A percentile compares a stretch with the other conserved stretches of the same genome.
phyloP scores from a whole-genome alignment of 2,888 invertebrate species.

The Agrochola lychnidis region DNA sequence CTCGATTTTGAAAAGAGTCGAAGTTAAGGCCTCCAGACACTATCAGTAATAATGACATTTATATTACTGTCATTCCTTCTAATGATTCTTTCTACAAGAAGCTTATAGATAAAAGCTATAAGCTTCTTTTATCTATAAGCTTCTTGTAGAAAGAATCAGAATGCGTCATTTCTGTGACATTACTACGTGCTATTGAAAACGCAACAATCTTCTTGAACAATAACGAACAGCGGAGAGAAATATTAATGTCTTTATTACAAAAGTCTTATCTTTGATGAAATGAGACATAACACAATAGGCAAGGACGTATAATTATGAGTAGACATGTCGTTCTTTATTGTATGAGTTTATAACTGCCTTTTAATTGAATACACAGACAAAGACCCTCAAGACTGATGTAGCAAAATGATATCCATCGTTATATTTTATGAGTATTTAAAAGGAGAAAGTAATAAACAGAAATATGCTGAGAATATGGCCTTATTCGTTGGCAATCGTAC shows the following conservation, averaged over 20 bases:
- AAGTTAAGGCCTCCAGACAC: not conserved
- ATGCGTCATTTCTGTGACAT: not conserved
- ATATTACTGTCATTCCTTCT: no score
- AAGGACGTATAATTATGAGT: conserved; percentile 9
- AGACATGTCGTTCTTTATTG: conserved; percentile 28
- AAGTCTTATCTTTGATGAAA: conserved; percentile 9
- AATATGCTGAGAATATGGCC: not conserved
- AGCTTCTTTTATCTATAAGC: no score
- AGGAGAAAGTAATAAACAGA: conserved; percentile 3
- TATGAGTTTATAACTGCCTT: conserved; percentile 6
- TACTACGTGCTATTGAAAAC: conserved; percentile 11
- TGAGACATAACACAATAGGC: conserved; percentile 23
- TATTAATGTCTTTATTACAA: conserved; percentile 24
- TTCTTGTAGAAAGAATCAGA: not conserved
- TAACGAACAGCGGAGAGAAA: not conserved
- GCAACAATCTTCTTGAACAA: conserved; percentile 20
- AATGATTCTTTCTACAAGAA: no score
- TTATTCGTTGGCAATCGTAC: not conserved
- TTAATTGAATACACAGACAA: conserved; percentile 32
- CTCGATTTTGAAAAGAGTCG: not conserved
- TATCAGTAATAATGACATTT: no score
- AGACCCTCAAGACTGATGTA: conserved; percentile 13
- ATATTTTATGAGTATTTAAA: conserved; percentile 1
- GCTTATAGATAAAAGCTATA: no score
- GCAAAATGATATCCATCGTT: conserved; percentile 6